Evolutionary conservation across 2,113 vertebrate genomes (phyloP).

Genomic region (Merops nubicus): DNA sequence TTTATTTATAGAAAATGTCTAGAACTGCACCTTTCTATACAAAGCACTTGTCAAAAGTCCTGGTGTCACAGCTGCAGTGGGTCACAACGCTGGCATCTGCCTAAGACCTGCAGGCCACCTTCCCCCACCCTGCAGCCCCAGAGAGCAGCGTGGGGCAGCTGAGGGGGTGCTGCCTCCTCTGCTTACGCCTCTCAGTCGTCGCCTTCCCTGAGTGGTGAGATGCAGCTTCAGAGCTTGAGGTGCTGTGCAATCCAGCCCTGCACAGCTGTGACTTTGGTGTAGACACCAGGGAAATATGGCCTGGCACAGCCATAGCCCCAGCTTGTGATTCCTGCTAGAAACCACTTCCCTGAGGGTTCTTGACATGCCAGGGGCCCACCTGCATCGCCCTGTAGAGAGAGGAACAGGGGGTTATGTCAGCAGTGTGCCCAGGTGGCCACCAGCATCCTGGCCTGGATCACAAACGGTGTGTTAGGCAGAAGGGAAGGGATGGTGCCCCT

Average conservation of each 20-base stretch:
- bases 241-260: conserved; percentile 88
- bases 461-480: no score
- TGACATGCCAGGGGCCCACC: conserved; percentile 92
- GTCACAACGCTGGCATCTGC: background rate
- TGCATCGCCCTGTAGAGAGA: conserved; percentile 85
- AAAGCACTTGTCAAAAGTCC: background rate
- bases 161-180: background rate
- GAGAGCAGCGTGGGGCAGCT: no score
- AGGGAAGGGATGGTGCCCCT: no score
- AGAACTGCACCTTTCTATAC: background rate
- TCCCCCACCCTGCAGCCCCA: background rate
- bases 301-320: conserved; percentile 94
- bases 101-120: background rate
- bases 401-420: background rate
- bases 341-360: conserved; percentile 88
- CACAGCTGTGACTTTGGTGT: conserved; percentile 86
- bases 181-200: background rate
- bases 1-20: conserved; percentile 69
- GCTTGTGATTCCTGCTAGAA: conserved; percentile 94
- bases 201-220: conserved; percentile 16
- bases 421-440: no score
- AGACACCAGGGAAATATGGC: conserved; percentile 89
- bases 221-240: conserved; percentile 76
- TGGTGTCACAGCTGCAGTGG: background rate
- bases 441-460: no score